Base-by-base conservation (phyloP, 2,113 vertebrate genomes). In the Hydrochoerus hydrochaeris region DNA sequence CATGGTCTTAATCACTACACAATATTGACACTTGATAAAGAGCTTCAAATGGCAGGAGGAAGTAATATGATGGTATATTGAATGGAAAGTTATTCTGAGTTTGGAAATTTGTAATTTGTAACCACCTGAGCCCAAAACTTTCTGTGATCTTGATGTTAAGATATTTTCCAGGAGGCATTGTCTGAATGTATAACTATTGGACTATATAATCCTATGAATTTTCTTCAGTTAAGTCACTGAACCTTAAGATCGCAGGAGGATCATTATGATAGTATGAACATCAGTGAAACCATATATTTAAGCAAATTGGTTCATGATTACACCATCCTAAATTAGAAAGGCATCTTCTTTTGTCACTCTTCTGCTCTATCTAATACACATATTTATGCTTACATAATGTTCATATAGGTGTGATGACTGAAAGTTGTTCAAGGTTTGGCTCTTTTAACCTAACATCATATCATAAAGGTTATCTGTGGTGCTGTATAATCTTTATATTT, bases 391-490 rank as follows among this genome's bases (percentile, higher is more conserved):
- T 86, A 84, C 63, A 38, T 38, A 44, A 22, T 35, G n/a, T 71
- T 84, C 57, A 78, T 32, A 46, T 60, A 91, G n/a, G 19, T 90
- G 24, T 90, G 24, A 32, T 86, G 28, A 16, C n/a, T 75, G 22
- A 38, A 19, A 96, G 44, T 82, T 52, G 7, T 57, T 69, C 58
- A 60, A 89, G 28, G 16, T 57, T 81, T 91, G 54, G 38, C 83
- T 58, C 57, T 84, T 75, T 60, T 49, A 9, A 73, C 24, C 75
- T 94, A 80, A 52, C 7, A 78, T 30, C 9, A 20, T 67, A 32
- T 91, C 77, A 83, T 71, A 89, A 91, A 97, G 71, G 81, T 91
- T 95, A 26, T 49, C 38, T 14, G 58, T 73, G 58, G 41, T 88
- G 7, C 62, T 81, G 41, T 46, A n/a, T 58, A 78, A 75, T 69